Evolutionary conservation across 2,888 invertebrate genomes (phyloP).

Genomic region (Chloroclystis v-ata): DNA sequence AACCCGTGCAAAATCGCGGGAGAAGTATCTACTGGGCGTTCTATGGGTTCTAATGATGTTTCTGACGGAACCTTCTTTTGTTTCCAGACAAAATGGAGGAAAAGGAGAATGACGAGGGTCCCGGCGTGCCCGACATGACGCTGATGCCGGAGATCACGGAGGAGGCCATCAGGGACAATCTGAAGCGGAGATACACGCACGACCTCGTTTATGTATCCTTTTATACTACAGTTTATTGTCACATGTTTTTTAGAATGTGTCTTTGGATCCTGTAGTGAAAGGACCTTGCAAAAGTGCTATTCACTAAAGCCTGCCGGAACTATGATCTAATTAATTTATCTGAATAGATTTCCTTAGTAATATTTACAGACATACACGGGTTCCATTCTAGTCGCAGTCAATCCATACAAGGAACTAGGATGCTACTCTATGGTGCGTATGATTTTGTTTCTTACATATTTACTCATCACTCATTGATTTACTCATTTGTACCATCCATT

Average conservation of each 20-base stretch:
- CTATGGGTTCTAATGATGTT: too few species aligned
- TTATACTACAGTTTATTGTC: conserved; percentile 33
- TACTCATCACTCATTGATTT: too few species aligned
- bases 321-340: neutral
- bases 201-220: conserved; percentile 96
- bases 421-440: conserved; percentile 91
- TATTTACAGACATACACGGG: conserved; percentile 91
- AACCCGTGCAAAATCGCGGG: too few species aligned
- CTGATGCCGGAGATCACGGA: conserved; percentile 93
- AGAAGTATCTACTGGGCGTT: too few species aligned
- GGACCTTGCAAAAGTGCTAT: too few species aligned
- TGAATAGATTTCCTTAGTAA: conserved; percentile 70
- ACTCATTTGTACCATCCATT: neutral
- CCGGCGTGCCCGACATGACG: conserved; percentile 94
- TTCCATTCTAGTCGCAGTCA: conserved; percentile 94
- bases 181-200: conserved; percentile 87
- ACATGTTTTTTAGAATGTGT: too few species aligned
- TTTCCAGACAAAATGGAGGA: conserved; percentile 67
- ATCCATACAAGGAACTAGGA: conserved; percentile 94
- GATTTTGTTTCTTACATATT: neutral
- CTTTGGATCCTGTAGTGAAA: too few species aligned
- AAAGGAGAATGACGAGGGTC: conserved; percentile 69
- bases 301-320: neutral
- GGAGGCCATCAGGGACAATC: conserved; percentile 91
- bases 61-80: conserved; percentile 26